Base-by-base conservation (phyloP, 2,888 invertebrate species). In the Drosophila multiciliata region DNA sequence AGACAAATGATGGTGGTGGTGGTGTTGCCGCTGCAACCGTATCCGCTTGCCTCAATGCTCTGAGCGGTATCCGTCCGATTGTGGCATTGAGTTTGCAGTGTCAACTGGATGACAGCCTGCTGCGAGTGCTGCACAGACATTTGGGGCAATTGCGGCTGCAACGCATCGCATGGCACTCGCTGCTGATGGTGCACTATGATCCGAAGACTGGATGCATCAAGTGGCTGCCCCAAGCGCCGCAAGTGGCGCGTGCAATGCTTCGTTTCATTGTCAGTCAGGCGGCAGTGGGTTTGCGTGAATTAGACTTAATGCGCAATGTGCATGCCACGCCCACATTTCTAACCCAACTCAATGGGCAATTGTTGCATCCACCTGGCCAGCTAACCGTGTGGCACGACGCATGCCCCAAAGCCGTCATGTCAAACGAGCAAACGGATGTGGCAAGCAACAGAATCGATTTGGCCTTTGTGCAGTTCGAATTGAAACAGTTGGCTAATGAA, bases 301-400 rank as follows among this genome's bases (percentile, higher is more conserved):
- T 87, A 71, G 90, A 89, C 79, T 85, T 87, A 42, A 86, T 74
- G 68, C 75, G 78, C 42, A 88, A 89, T 81, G 75, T 79, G 23
- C 83, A 83, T 67, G 88, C 78, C 69, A 82, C 87, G 55, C 78
- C 89, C 74, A 74, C 82, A 64, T 85, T 90, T 66, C 66, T 85
- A 3, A 49, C 75, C 12, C 66, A 80, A 23, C 85, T 84, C 11
- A 42, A 33, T 29, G 65, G 75, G 61, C 73, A 67, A 7, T 50
- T 83, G 74, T 48, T 57, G 57, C 38, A 55, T 45, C 62, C 36
- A n/a, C 12, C 33, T n/a, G 9, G 9, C 11, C 20, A 65, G 26
- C 2, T 78, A 45, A 38, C 54, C 35, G 72, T 86, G 59, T 75
- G 78, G 73, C 81, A 83, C 55, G 89, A 83, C 42, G 69, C 50